A percentile compares a stretch with the other conserved stretches of the same genome.
phyloP scores from a whole-genome alignment of 2,113 vertebrate species.

The Pogonocichla stellata region DNA sequence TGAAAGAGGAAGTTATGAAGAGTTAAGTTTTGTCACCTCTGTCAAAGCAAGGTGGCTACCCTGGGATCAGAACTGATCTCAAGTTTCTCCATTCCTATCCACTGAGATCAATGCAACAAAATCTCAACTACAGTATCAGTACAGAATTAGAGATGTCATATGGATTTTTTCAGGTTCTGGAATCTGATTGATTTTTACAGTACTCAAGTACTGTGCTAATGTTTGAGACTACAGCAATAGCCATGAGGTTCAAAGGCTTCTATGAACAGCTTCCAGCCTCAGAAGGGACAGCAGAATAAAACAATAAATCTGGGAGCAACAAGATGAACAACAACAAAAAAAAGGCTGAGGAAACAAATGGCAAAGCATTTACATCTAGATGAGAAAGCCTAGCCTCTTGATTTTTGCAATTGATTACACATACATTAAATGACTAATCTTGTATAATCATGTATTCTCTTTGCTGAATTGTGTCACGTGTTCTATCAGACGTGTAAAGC shows the following conservation, averaged over 20 bases:
- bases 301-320: neutral
- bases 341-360: neutral
- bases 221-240: neutral
- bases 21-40: neutral
- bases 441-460: neutral
- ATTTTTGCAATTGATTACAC: neutral
- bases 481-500: neutral
- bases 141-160: neutral
- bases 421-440: neutral
- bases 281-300: neutral
- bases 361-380: neutral
- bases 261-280: neutral
- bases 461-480: neutral
- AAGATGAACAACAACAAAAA: neutral
- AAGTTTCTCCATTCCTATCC: neutral
- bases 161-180: neutral
- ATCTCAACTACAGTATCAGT: neutral
- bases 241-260: neutral
- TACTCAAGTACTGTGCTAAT: neutral
- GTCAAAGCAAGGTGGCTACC: neutral
- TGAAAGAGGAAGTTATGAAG: neutral
- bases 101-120: neutral
- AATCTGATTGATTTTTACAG: neutral
- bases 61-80: neutral
- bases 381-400: neutral